Base-by-base conservation (phyloP, 2,888 invertebrate genomes). In the Eupithecia tripunctaria region DNA sequence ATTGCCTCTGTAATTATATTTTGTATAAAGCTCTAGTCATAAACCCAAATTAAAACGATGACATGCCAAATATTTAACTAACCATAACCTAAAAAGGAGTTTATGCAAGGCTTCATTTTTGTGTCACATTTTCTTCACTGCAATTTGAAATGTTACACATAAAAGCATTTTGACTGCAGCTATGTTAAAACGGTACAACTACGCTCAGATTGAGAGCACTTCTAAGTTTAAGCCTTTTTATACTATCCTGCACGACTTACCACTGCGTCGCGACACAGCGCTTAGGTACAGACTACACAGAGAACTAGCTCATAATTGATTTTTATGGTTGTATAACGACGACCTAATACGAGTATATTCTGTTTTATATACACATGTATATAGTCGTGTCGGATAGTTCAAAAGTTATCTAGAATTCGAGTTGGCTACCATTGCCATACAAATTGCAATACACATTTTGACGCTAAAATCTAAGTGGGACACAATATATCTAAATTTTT, bases 11-110 rank as follows among this genome's bases (percentile, higher is more conserved):
- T 59, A 43, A 64, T 41, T 41, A 38, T 64, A 63, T 64, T 38
- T 64, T 69, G 62, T 64, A 8, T 51, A 60, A 73, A 43, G 43
- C 60, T 74, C 74, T 74, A 74, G 74, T 74, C 69, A 72, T 67
- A 71, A 59, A 71, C 68, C 67, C 72, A 70, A 74, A 70, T 56
- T 59, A 74, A 73, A 65, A 25, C 5, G 56, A 14, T 56, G 25
- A 71, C 41, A 41, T 68, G 68, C 74, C 74, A 74, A 74, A 74
- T 43, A 71, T 60, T 27, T 38, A n/a, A 2, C 8, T 47, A n/a
- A 21, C 21, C 21, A 51, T 51, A 47, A 51, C 47, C 21, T 51
- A 3, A 51, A 36, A 51, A 51, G 47, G 47, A 51, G 47, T 21
- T 51, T 21, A 51, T 3, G 47, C 47, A 51, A 21, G 47, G 47